A percentile compares a stretch with the other conserved stretches of the same genome.
phyloP scores from a whole-genome alignment of 2,113 vertebrate genomes.

The Corythaeola cristata region DNA sequence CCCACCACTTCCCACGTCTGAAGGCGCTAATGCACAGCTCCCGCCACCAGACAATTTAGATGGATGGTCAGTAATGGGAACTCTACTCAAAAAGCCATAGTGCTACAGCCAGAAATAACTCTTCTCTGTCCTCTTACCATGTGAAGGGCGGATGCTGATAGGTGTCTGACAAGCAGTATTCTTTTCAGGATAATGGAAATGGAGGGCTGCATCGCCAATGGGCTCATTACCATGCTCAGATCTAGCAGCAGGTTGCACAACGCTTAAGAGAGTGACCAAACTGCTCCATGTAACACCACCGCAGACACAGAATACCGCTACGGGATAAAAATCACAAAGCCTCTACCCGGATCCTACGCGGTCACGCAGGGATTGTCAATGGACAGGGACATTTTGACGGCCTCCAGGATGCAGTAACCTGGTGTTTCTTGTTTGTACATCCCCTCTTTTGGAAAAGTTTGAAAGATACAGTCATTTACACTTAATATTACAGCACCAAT shows the following conservation, averaged over 20 bases:
- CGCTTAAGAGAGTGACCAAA: neutral
- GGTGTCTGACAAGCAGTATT: neutral
- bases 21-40: neutral
- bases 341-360: neutral
- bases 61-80: neutral
- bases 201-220: neutral
- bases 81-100: neutral
- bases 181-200: neutral
- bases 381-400: neutral
- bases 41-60: neutral
- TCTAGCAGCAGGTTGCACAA: neutral
- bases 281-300: rapidly evolving
- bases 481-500: neutral
- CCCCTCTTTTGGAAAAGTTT: neutral
- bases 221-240: neutral
- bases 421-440: neutral
- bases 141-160: neutral
- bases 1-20: neutral
- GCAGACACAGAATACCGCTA: neutral
- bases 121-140: neutral
- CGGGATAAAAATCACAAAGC: neutral
- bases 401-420: neutral
- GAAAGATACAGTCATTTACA: neutral
- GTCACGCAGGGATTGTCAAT: rapidly evolving
- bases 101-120: neutral